Conservation (phyloP, 2,888 invertebrate species). For the Cataglyphis altisquamis region DNA sequence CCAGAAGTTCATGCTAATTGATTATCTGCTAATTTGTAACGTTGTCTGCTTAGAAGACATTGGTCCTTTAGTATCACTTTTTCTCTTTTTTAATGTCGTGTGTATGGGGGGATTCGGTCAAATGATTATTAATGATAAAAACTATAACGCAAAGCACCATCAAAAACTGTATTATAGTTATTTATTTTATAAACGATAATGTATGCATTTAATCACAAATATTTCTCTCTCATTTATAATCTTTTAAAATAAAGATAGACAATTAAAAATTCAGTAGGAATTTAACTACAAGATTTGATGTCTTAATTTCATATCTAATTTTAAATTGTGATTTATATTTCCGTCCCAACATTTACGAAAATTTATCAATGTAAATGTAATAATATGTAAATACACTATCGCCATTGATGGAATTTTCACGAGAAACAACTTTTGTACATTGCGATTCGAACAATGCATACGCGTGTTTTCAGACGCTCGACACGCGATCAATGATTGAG, state of each 20-base stretch:
- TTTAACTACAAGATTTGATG: neutral
- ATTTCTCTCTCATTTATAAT: neutral
- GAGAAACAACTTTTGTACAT: constrained; percentile 41
- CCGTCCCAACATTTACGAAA: neutral
- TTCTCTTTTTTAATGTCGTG: neutral
- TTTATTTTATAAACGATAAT: neutral
- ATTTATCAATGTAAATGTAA: constrained; percentile 4
- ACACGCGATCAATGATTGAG: constrained; percentile 47
- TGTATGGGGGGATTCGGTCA: neutral
- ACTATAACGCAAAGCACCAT: neutral
- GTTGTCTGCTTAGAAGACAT: constrained; percentile 70
- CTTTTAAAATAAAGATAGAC: neutral
- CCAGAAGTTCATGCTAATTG: constrained; percentile 83
- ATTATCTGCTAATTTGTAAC: constrained; percentile 84
- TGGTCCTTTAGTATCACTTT: constrained; percentile 15
- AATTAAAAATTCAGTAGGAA: neutral
- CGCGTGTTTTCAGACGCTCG: constrained; percentile 41
- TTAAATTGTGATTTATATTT: neutral
- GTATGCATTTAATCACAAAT: neutral
- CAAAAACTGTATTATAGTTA: neutral
- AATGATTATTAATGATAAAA: neutral
- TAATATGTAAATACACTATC: neutral
- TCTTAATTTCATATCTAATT: neutral
- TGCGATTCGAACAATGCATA: constrained; percentile 34
- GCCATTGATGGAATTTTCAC: constrained; percentile 10